phyloP scores from a whole-genome alignment of 2,888 invertebrate species.

The Ophonus ardosiacus region DNA sequence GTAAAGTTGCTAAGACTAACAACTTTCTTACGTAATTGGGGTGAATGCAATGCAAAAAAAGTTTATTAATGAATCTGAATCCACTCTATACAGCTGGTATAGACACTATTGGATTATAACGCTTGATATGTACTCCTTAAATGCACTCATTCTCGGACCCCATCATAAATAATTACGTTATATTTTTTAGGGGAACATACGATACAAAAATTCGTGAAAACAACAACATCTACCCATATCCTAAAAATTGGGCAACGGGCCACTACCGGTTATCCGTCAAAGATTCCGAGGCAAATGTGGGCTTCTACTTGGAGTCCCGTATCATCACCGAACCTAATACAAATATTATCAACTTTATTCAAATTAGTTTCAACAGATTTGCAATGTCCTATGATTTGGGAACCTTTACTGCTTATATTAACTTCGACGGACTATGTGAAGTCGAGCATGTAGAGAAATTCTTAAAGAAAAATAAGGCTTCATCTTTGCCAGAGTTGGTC shows the following conservation, averaged over 20 bases:
- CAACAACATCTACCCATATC: background rate
- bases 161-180: background rate
- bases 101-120: too few relatives aligned
- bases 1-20: too few relatives aligned
- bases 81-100: too few relatives aligned
- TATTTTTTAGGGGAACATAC: background rate
- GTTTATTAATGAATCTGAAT: too few relatives aligned
- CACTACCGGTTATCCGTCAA: conserved; percentile 16
- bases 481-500: conserved; percentile 19
- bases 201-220: background rate
- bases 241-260: conserved; percentile 27
- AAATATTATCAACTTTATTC: background rate
- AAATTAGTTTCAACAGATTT: conserved; percentile 16
- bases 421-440: conserved; percentile 19
- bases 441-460: too few relatives aligned
- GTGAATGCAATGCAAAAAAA: too few relatives aligned
- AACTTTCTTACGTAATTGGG: too few relatives aligned
- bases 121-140: too few relatives aligned
- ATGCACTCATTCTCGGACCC: too few relatives aligned
- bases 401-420: background rate
- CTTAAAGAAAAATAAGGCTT: background rate
- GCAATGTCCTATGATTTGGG: conserved; percentile 15
- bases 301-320: conserved; percentile 1
- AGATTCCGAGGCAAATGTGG: conserved; percentile 6
- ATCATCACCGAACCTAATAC: conserved; percentile 23